These are phyloP conservation scores for Apodemia hepburni DNA, from an alignment of 2,888 invertebrate genomes.

Conservation along the genomic window DNA sequence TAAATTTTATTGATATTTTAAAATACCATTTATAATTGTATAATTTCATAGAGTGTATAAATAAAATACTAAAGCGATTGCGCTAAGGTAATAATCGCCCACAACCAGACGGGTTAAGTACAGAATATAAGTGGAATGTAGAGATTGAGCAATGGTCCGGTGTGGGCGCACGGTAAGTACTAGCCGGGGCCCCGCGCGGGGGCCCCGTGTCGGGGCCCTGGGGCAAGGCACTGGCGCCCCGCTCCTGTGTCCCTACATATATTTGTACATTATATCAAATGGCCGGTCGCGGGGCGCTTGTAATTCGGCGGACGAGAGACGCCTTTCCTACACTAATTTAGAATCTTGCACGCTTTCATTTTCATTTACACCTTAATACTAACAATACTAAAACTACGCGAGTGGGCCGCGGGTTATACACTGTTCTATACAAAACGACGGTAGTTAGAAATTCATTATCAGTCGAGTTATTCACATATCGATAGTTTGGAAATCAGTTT, in stretches of 20 bases:
- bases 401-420: neutral
- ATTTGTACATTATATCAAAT: conserved; percentile 19
- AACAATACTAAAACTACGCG: conserved; percentile 1
- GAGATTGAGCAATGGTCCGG: neutral
- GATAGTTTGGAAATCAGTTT: neutral
- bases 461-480: neutral
- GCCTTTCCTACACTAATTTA: conserved; percentile 64
- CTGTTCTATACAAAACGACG: neutral
- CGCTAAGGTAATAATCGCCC: neutral
- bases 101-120: neutral
- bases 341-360: conserved; percentile 66
- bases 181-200: neutral
- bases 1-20: conserved; percentile 5
- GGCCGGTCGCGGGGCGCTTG: neutral
- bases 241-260: neutral
- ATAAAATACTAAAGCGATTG: neutral
- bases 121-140: neutral
- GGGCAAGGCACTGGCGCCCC: conserved; percentile 22
- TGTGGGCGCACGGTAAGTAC: neutral
- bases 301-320: conserved; percentile 38
- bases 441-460: neutral
- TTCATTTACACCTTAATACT: conserved; percentile 35
- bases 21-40: conserved; percentile 9
- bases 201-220: conserved; percentile 1
- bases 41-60: conserved; percentile 16